Percentiles rank a stretch among this genome's conserved stretches.
Evolutionary conservation across 2,797 vertebrate species (phyloP).

Genomic region (Hoplostethus mediterraneus): DNA sequence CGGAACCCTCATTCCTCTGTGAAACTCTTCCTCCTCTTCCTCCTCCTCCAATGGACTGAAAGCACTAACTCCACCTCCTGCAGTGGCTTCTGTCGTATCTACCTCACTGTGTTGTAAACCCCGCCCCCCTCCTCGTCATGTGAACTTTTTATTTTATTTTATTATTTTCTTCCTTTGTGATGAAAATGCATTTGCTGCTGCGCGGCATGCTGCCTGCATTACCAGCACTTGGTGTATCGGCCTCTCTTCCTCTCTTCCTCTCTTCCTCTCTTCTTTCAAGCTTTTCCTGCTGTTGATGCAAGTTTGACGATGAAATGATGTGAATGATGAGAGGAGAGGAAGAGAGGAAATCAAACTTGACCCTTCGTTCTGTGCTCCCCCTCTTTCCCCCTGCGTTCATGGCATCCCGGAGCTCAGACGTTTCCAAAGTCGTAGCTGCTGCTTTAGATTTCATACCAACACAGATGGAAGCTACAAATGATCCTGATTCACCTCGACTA

Average conservation of each 20-base stretch:
- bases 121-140: background rate
- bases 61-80: conserved; percentile 31
- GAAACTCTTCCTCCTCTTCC: conserved; percentile 28
- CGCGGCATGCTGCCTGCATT: conserved; percentile 8
- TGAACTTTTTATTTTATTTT: conserved; percentile 4
- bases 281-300: background rate
- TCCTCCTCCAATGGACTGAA: conserved; percentile 37
- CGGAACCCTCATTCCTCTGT: conserved; percentile 21
- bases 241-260: conserved; percentile 5
- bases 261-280: background rate
- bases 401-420: background rate
- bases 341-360: background rate
- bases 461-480: too few relatives aligned
- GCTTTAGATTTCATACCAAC: too few relatives aligned
- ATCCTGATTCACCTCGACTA: too few relatives aligned
- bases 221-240: background rate
- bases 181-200: conserved; percentile 4
- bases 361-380: background rate
- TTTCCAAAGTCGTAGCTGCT: too few relatives aligned
- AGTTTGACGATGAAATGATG: background rate
- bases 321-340: background rate
- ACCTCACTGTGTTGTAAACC: conserved; percentile 12
- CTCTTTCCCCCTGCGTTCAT: conserved; percentile 18
- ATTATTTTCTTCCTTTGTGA: conserved; percentile 1
- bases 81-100: conserved; percentile 9